Conservation (phyloP, 2,113 vertebrate genomes). For the Myiagra hebetior region DNA sequence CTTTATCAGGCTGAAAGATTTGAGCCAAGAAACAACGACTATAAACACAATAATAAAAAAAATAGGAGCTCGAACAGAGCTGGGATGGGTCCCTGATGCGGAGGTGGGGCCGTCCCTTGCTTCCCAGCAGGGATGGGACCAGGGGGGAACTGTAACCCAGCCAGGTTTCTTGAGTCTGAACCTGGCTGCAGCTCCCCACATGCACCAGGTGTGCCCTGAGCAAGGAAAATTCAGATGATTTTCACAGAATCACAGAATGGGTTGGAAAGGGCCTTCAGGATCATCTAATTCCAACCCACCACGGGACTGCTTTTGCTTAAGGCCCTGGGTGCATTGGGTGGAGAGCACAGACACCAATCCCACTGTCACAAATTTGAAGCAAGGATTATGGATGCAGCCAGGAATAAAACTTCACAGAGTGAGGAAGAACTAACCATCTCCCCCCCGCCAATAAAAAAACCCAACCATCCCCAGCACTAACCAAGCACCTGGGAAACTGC, state of each 20-base stretch:
- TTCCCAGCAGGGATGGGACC: not conserved
- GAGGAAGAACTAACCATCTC: not conserved
- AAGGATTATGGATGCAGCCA: not conserved
- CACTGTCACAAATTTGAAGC: not conserved
- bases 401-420: not conserved
- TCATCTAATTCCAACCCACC: not conserved
- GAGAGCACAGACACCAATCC: not conserved
- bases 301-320: not conserved
- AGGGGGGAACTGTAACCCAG: fast-evolving
- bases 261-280: not conserved
- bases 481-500: not conserved
- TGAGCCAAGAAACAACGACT: not conserved
- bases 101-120: not conserved
- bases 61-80: not conserved
- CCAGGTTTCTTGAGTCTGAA: not conserved
- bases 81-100: not conserved
- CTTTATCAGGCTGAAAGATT: conserved; percentile 48
- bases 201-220: not conserved
- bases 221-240: not conserved
- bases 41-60: not conserved
- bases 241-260: not conserved
- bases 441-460: not conserved
- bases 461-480: not conserved
- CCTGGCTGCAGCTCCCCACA: not conserved
- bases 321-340: no score